Conservation (phyloP, 2,797 vertebrate species). For the Channallabes apus region DNA sequence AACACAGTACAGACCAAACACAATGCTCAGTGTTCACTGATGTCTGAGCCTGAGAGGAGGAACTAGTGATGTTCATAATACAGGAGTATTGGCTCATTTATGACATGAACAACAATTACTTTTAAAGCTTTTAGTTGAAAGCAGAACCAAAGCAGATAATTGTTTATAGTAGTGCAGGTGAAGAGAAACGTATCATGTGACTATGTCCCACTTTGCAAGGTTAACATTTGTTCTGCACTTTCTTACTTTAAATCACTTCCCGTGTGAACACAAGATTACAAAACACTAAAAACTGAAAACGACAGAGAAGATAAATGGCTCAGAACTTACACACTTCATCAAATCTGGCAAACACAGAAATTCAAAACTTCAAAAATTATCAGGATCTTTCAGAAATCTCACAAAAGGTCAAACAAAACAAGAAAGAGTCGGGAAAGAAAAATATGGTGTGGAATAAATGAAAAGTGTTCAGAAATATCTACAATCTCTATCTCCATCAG, state of each 20-base stretch:
- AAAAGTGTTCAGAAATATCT: background rate
- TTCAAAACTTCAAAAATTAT: background rate
- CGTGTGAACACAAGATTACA: background rate
- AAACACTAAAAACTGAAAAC: background rate
- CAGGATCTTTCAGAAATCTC: background rate
- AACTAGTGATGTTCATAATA: background rate
- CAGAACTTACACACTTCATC: slow-evolving; percentile 6
- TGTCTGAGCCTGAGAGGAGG: background rate
- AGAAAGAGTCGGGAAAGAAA: background rate
- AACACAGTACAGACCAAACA: background rate
- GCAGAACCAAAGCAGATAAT: too few relatives aligned
- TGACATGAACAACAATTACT: background rate
- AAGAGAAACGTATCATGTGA: background rate
- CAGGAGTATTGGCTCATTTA: background rate
- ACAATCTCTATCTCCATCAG: background rate
- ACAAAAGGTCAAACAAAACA: background rate
- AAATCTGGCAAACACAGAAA: background rate
- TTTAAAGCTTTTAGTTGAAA: too few relatives aligned
- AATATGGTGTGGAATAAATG: background rate
- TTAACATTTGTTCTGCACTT: background rate
- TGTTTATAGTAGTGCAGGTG: background rate
- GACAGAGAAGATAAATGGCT: background rate
- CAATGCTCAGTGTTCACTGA: too few relatives aligned
- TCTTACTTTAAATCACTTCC: background rate
- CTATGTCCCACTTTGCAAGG: background rate